Conservation (phyloP, 2,113 vertebrate species). For the Artemisiospiza belli region DNA sequence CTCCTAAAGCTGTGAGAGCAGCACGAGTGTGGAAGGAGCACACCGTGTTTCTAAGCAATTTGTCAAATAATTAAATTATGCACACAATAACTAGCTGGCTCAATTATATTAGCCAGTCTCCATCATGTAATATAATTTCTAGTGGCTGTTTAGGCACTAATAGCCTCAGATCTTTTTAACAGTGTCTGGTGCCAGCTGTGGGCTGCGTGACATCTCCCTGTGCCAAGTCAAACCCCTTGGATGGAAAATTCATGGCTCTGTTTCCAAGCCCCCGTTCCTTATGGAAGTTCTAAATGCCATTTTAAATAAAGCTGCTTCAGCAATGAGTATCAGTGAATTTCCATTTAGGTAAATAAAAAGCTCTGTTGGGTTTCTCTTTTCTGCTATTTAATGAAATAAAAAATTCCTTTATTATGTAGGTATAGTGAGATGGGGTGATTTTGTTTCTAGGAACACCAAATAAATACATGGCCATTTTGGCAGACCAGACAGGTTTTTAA, state of each 20-base stretch:
- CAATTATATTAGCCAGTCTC: slow-evolving; percentile 68
- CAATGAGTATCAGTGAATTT: not conserved
- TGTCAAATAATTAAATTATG: slow-evolving; percentile 73
- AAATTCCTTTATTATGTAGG: not conserved
- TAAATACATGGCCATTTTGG: not conserved
- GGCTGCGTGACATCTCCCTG: slow-evolving; percentile 27
- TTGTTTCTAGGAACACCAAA: not conserved
- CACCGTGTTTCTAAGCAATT: slow-evolving; percentile 60
- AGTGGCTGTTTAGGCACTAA: slow-evolving; percentile 67
- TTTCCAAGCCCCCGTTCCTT: slow-evolving; percentile 25
- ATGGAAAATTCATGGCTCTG: slow-evolving; percentile 19
- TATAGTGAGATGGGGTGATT: not conserved
- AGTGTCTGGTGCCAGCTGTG: slow-evolving; percentile 51
- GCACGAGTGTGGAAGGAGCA: slow-evolving; percentile 1
- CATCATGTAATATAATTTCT: slow-evolving; percentile 69
- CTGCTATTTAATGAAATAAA: not conserved
- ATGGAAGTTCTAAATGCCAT: not conserved
- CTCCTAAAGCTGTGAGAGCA: not conserved
- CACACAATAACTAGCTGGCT: slow-evolving; percentile 64
- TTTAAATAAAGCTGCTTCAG: not conserved
- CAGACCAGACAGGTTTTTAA: not conserved
- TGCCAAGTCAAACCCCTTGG: slow-evolving; percentile 54
- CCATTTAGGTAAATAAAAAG: not conserved
- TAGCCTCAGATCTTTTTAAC: slow-evolving; percentile 65
- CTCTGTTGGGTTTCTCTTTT: not conserved